Evolutionary conservation across 2,113 vertebrate species (phyloP).

Genomic region (Pteronura brasiliensis): DNA sequence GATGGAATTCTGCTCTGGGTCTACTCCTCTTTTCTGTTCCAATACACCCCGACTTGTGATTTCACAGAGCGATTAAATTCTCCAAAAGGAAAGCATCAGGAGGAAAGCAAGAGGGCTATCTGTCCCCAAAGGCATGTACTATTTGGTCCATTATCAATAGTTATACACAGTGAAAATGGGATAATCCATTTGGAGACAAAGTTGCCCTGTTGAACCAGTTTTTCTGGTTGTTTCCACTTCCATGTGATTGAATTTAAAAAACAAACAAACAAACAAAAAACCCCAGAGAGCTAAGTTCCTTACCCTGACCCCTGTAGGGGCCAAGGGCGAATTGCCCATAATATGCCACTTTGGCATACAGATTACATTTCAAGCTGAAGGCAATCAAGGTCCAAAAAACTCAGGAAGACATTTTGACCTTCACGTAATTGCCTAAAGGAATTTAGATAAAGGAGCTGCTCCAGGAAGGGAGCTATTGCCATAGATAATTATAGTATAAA

Average conservation of each 20-base stretch:
- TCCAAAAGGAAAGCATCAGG: neutral
- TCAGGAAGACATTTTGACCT: neutral
- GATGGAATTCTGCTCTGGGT: neutral
- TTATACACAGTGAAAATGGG: neutral
- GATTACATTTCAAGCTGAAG: neutral
- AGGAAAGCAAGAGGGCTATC: neutral
- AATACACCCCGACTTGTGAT: no score
- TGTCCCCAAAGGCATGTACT: neutral
- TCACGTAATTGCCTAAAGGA: neutral
- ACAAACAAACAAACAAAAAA: neutral
- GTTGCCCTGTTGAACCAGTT: neutral
- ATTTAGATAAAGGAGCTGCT: neutral
- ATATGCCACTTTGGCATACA: neutral
- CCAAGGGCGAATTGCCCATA: neutral
- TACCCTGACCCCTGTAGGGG: neutral
- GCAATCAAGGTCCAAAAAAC: neutral
- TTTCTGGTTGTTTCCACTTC: neutral
- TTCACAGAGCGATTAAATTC: neutral
- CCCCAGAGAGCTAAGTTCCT: neutral
- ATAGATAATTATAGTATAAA: neutral
- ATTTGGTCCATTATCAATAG: neutral
- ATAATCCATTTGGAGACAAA: neutral
- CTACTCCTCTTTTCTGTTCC: neutral
- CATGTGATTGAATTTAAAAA: neutral
- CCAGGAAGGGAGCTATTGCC: neutral